These are phyloP conservation scores for Pseudopleuronectes americanus DNA, from an alignment of 2,797 vertebrate genomes.

Conservation along the genomic window DNA sequence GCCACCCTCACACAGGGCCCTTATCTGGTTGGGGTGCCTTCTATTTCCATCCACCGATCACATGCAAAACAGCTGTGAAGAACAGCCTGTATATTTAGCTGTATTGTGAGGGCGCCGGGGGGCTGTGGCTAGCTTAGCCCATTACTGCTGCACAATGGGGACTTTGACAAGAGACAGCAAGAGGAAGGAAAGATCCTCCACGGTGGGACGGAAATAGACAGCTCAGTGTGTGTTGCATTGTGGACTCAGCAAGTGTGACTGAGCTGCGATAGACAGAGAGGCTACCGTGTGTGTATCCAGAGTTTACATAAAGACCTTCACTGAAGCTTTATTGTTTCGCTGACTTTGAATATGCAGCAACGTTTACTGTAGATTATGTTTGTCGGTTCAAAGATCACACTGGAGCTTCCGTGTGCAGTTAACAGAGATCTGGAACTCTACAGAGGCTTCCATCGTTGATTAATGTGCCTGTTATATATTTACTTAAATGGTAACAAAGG, in stretches of 20 bases:
- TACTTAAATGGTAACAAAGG: too few species aligned
- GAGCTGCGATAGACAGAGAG: constrained; percentile 55
- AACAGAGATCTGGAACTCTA: background rate
- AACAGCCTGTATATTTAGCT: constrained; percentile 83
- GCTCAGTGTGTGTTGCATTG: constrained; percentile 60
- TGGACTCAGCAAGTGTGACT: constrained; percentile 64
- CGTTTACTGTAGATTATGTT: constrained; percentile 10
- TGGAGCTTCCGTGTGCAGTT: background rate
- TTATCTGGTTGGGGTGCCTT: constrained; percentile 73
- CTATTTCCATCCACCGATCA: constrained; percentile 84
- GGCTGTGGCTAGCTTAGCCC: constrained; percentile 74
- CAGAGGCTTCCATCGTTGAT: background rate
- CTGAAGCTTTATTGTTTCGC: constrained; percentile 49
- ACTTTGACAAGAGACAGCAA: constrained; percentile 81
- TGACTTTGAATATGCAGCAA: constrained; percentile 9
- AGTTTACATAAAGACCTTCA: constrained; percentile 49
- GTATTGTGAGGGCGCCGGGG: constrained; percentile 77
- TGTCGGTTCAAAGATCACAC: background rate
- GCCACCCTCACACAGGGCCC: constrained; percentile 57
- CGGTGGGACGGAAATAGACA: constrained; percentile 73
- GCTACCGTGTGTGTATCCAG: constrained; percentile 43
- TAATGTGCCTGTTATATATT: background rate
- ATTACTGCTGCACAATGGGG: constrained; percentile 81
- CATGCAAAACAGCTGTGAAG: constrained; percentile 88
- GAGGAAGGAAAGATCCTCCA: constrained; percentile 74